Conservation (phyloP, 2,113 vertebrate genomes). For the Piprites chloris region DNA sequence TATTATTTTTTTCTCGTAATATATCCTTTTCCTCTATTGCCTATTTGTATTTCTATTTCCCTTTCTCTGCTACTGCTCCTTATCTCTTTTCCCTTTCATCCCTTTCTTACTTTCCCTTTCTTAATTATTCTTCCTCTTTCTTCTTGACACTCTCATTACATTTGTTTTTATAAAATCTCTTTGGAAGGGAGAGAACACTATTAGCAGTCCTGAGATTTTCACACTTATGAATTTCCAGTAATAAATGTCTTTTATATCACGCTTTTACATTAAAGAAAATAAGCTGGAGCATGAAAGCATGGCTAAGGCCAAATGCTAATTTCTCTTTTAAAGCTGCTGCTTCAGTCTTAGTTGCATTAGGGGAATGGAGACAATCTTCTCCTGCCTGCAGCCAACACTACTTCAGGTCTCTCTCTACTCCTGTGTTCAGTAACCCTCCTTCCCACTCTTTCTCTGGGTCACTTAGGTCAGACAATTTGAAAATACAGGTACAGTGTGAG, state of each 20-base stretch:
- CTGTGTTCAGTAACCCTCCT: background rate
- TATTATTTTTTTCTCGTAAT: background rate
- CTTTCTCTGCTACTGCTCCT: background rate
- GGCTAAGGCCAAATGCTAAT: background rate
- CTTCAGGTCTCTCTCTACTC: background rate
- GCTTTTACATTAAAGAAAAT: conserved; percentile 25
- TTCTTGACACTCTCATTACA: conserved; percentile 2
- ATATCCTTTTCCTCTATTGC: background rate
- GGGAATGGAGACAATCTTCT: background rate
- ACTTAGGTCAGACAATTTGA: background rate
- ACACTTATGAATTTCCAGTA: background rate
- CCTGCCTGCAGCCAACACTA: background rate
- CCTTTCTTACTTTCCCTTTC: background rate
- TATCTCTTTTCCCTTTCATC: background rate
- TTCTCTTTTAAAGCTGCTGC: background rate
- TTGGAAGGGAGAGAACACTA: background rate
- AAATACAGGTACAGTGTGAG: fast-evolving
- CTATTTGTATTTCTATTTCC: background rate
- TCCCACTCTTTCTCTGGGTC: background rate
- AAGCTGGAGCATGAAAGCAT: background rate
- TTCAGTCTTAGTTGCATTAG: background rate
- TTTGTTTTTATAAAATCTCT: conserved; percentile 6
- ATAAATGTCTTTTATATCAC: background rate
- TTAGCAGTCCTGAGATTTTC: background rate
- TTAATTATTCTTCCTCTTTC: background rate